Conservation (phyloP, 2,113 vertebrate species). For the Pangasianodon hypophthalmus region DNA sequence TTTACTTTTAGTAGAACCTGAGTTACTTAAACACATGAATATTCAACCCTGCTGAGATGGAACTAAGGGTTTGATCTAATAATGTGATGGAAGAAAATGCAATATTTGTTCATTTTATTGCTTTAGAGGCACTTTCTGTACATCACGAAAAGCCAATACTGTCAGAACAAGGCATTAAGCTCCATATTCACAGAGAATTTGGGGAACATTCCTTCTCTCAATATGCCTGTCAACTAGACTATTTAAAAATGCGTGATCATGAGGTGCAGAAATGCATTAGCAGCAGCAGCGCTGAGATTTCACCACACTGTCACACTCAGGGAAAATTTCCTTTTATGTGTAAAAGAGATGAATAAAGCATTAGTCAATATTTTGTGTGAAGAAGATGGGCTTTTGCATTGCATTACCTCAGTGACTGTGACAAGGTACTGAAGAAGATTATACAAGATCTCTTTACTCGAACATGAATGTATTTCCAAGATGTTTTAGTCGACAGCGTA, state of each 20-base stretch:
- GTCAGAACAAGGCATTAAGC: neutral
- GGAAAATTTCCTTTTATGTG: slow-evolving; percentile 28
- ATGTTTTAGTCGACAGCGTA: neutral
- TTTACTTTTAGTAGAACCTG: slow-evolving; percentile 12
- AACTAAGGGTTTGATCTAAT: neutral
- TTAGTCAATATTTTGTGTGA: slow-evolving; percentile 38
- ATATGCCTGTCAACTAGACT: slow-evolving; percentile 10
- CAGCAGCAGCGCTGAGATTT: slow-evolving; percentile 8
- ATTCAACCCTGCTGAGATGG: neutral
- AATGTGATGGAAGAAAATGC: neutral
- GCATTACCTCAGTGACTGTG: neutral
- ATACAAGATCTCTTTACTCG: slow-evolving; percentile 4
- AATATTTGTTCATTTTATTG: neutral
- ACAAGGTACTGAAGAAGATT: slow-evolving; percentile 24
- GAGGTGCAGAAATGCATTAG: slow-evolving; percentile 12
- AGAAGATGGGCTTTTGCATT: slow-evolving; percentile 26
- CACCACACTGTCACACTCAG: slow-evolving; percentile 23
- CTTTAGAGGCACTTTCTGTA: slow-evolving; percentile 5
- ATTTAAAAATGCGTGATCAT: neutral
- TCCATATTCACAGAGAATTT: neutral
- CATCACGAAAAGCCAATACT: neutral
- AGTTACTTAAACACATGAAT: neutral
- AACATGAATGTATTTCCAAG: slow-evolving; percentile 1
- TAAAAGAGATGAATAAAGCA: slow-evolving; percentile 38
- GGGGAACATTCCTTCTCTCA: neutral